Percentiles rank a stretch among this genome's conserved stretches.
Evolutionary conservation across 2,113 vertebrate genomes (phyloP).

Genomic region (Sakesphorus luctuosus): DNA sequence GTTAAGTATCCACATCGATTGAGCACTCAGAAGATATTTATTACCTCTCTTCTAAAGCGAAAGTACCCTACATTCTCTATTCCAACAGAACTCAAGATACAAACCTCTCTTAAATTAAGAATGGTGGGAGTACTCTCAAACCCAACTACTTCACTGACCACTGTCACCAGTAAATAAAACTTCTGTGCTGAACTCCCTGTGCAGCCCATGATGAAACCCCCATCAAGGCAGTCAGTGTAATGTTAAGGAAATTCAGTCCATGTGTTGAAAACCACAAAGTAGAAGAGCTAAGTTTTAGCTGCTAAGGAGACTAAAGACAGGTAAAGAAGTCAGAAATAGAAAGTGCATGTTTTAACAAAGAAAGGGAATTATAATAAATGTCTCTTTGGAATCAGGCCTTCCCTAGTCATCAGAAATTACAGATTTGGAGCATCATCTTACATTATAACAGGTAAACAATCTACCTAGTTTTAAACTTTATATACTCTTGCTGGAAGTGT

Average conservation of each 20-base stretch:
- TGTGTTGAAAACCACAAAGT: background rate
- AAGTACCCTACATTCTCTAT: background rate
- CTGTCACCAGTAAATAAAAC: background rate
- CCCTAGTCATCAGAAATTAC: background rate
- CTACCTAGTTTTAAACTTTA: background rate
- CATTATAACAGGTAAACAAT: fast-evolving
- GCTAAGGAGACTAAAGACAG: background rate
- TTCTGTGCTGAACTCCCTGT: background rate
- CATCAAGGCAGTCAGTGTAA: background rate
- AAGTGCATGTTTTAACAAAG: background rate
- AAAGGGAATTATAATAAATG: background rate
- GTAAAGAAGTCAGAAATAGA: background rate
- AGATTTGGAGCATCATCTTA: background rate
- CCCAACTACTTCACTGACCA: background rate
- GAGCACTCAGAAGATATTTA: background rate
- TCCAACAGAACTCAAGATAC: background rate
- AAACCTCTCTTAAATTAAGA: background rate
- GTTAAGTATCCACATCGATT: background rate
- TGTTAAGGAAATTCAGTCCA: background rate
- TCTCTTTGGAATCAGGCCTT: background rate
- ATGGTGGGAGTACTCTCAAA: background rate
- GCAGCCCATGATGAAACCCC: background rate
- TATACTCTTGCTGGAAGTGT: background rate
- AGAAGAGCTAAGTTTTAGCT: background rate
- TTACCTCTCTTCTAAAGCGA: background rate